These are phyloP conservation scores for Vicugna pacos DNA, from an alignment of 2,113 vertebrate genomes.

Conservation along the genomic window DNA sequence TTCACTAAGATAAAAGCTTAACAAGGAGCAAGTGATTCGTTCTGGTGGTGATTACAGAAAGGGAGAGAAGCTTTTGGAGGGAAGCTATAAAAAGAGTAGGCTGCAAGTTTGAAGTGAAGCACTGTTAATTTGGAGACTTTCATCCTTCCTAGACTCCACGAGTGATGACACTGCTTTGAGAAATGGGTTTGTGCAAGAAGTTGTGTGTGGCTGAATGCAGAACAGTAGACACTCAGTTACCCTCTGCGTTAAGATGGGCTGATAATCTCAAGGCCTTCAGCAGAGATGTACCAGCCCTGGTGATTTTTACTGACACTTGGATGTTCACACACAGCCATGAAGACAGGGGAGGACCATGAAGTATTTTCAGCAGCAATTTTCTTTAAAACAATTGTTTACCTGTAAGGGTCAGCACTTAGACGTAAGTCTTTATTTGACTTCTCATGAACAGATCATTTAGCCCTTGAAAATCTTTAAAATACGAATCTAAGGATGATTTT, in stretches of 20 bases:
- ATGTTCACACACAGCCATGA: not conserved
- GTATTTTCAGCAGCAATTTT: not conserved
- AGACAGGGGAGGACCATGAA: not conserved
- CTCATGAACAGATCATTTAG: not conserved
- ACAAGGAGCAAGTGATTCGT: slow-evolving; percentile 75
- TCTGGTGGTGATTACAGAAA: slow-evolving; percentile 82
- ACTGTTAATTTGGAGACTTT: slow-evolving; percentile 83
- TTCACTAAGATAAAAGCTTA: slow-evolving; percentile 84
- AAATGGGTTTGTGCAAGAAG: slow-evolving; percentile 73
- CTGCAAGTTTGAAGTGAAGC: slow-evolving; percentile 79
- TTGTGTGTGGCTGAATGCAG: slow-evolving; percentile 62
- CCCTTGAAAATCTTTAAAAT: not conserved
- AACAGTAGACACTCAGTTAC: slow-evolving; percentile 79
- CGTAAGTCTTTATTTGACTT: not conserved
- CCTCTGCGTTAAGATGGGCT: slow-evolving; percentile 58
- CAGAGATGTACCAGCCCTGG: not conserved
- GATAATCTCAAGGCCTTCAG: slow-evolving; percentile 66
- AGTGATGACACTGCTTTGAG: slow-evolving; percentile 76
- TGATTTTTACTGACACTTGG: slow-evolving; percentile 53
- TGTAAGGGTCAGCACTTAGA: not conserved
- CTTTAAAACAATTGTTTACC: not conserved
- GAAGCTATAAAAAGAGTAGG: slow-evolving; percentile 81
- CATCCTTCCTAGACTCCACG: slow-evolving; percentile 82
- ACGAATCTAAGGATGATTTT: not conserved
- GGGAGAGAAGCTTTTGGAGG: slow-evolving; percentile 73